Base-by-base conservation (phyloP, 2,888 invertebrate species). In the Frankliniella fusca region DNA sequence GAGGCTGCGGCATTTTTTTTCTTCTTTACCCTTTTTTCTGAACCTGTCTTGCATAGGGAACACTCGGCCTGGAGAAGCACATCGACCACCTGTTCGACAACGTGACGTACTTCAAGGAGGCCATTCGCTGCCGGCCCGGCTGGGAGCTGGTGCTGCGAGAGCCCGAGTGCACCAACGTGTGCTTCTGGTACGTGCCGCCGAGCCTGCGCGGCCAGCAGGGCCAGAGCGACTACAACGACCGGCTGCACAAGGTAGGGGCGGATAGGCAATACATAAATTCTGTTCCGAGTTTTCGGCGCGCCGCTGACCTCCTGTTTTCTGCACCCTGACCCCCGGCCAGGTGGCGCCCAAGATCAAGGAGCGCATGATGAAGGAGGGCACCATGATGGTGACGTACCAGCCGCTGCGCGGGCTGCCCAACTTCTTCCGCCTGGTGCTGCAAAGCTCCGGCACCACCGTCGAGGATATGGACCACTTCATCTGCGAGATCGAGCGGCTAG, bases 371-470 rank as follows among this genome's bases (percentile, higher is more conserved):
- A 94, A 94, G 87, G 93, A 94, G 87, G 98, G 98, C 49, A 93
- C 94, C 80, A 97, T 97, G 93, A 95, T 99, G 94, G 94, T 98
- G 84, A 97, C 97, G 80, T 98, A 99, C 88, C 98, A 98, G 86
- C 96, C 97, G 0, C 91, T 96, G 85, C 93, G 93, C 82, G 90
- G 93, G 81, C 90, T 93, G 83, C 97, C 97, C 0, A 98, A 99
- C 89, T 98, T 98, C 90, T 98, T 98, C 91, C 92, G 98, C 83
- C 93, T 98, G 85, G 97, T 98, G 81, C 91, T 96, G 86, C 97
- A 97, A 88, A 98, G 95, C 88, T 97, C 97, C 2, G 94, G 93
- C 27, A 90, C 97, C 83, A 94, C 93, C 81, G 91, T 93, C 85
- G 90, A 91, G 28, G 98, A 98, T 89, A 94, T 98, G 92, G 89